phyloP scores from a whole-genome alignment of 2,888 invertebrate genomes.

The Pristionchus japonicus region DNA sequence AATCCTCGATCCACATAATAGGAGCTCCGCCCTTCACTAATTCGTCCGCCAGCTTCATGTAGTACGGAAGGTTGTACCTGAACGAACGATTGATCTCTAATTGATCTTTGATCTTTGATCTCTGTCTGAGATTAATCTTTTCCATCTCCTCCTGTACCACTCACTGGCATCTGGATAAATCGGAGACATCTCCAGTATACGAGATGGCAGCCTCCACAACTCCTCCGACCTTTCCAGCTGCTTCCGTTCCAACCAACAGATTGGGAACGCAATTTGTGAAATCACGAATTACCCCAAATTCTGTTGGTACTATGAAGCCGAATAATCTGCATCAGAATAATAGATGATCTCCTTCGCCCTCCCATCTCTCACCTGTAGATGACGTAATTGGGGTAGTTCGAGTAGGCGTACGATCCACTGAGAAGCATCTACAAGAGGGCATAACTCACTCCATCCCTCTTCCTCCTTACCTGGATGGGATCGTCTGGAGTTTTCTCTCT shows the following conservation, averaged over 20 bases:
- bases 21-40: conserved; percentile 85
- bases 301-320: conserved; percentile 91
- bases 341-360: too few species aligned
- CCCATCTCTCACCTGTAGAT: conserved; percentile 86
- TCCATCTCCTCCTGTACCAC: too few species aligned
- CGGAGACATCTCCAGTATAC: conserved; percentile 96
- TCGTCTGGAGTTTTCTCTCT: conserved; percentile 84
- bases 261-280: conserved; percentile 99
- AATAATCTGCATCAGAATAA: conserved; percentile 89
- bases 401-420: conserved; percentile 97
- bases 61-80: conserved; percentile 91
- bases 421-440: conserved; percentile 84
- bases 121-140: too few species aligned
- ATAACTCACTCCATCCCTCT: background rate
- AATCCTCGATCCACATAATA: conserved; percentile 73
- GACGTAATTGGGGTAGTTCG: conserved; percentile 99
- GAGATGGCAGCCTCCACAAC: conserved; percentile 84
- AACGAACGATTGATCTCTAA: too few species aligned
- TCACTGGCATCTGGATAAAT: conserved; percentile 86
- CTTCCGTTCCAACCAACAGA: conserved; percentile 94
- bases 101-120: too few species aligned
- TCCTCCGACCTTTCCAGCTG: conserved; percentile 85
- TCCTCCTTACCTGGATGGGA: conserved; percentile 87
- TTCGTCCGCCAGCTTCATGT: conserved; percentile 91
- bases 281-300: conserved; percentile 98